Evolutionary conservation across 2,888 invertebrate genomes (phyloP).

Genomic region (Tetheella fluctuosa): DNA sequence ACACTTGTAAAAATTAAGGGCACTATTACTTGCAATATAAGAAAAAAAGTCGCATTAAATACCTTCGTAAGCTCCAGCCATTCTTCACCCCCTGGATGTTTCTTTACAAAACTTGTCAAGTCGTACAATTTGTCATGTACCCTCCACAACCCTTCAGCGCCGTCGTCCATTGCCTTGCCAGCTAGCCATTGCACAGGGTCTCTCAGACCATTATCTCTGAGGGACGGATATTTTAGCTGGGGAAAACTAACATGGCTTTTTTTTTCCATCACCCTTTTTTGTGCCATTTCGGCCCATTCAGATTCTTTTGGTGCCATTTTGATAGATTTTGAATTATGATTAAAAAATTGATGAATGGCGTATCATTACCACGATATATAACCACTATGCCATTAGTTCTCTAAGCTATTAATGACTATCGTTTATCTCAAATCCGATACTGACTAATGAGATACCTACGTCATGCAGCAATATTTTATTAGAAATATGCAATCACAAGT

Average conservation of each 20-base stretch:
- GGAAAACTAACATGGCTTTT: constrained; percentile 73
- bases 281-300: constrained; percentile 45
- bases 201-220: constrained; percentile 63
- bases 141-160: constrained; percentile 91
- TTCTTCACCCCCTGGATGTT: constrained; percentile 93
- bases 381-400: constrained; percentile 8
- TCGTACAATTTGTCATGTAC: constrained; percentile 92
- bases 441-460: constrained; percentile 4
- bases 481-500: background rate
- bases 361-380: background rate
- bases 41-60: constrained; percentile 25
- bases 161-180: constrained; percentile 87
- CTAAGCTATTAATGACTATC: constrained; percentile 6
- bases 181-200: constrained; percentile 84
- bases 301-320: constrained; percentile 46
- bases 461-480: background rate
- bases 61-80: constrained; percentile 89
- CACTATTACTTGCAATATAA: background rate
- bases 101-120: constrained; percentile 89
- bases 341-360: background rate
- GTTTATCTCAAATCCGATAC: background rate
- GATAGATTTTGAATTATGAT: background rate
- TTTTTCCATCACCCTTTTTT: constrained; percentile 54
- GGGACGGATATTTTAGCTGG: constrained; percentile 77
- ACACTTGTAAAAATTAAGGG: background rate